phyloP scores from a whole-genome alignment of 2,113 vertebrate genomes.

The Eretmochelys imbricata region DNA sequence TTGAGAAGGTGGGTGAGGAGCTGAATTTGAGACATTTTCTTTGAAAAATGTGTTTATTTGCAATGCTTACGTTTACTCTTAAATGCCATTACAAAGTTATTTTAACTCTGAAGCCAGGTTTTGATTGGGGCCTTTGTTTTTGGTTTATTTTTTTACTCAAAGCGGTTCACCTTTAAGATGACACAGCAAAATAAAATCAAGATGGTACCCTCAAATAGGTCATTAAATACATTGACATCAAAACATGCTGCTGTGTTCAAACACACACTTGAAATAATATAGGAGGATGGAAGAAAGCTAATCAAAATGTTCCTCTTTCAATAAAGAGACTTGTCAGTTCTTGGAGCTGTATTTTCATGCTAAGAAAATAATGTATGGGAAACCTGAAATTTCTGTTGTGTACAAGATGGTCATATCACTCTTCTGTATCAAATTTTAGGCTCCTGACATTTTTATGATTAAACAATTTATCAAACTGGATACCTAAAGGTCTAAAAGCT shows the following conservation, averaged over 20 bases:
- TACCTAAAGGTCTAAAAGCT: background rate
- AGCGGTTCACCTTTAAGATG: background rate
- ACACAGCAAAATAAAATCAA: background rate
- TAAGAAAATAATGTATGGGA: background rate
- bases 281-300: background rate
- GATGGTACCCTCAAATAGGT: background rate
- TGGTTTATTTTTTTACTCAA: background rate
- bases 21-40: background rate
- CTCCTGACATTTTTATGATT: background rate
- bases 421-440: constrained; percentile 5
- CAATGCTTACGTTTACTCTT: background rate
- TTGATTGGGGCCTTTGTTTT: background rate
- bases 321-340: background rate
- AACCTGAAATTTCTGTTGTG: background rate
- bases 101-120: background rate
- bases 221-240: background rate
- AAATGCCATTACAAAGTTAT: background rate
- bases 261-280: background rate
- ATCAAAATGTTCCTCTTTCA: background rate
- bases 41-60: background rate
- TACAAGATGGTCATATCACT: background rate
- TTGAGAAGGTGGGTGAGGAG: background rate
- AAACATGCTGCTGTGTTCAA: background rate
- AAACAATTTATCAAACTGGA: background rate
- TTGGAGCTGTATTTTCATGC: background rate